Conservation (phyloP, 2,888 invertebrate genomes). For the Antheraea yamamai region DNA sequence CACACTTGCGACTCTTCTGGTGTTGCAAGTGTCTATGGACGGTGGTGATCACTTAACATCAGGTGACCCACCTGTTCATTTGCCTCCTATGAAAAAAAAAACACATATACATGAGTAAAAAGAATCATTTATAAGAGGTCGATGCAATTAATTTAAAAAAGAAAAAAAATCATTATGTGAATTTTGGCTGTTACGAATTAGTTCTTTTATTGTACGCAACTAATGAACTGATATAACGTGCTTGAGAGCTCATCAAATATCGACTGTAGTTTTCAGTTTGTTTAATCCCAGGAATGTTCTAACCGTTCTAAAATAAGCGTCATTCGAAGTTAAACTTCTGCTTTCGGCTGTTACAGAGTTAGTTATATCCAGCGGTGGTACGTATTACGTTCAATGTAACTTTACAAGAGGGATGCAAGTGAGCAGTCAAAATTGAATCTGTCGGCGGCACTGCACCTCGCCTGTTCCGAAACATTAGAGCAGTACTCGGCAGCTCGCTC, state of each 20-base stretch:
- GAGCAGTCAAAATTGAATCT: constrained; percentile 4
- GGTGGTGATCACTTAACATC: too few relatives aligned
- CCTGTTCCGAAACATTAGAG: neutral
- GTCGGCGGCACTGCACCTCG: neutral
- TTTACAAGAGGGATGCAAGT: neutral
- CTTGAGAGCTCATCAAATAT: neutral
- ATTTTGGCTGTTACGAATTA: neutral
- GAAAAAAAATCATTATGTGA: neutral
- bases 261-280: neutral
- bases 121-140: too few relatives aligned
- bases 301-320: neutral
- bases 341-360: neutral
- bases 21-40: too few relatives aligned
- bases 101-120: too few relatives aligned
- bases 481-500: neutral
- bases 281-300: neutral
- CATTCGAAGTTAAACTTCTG: neutral
- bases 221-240: neutral
- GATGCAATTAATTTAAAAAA: too few relatives aligned
- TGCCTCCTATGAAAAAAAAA: too few relatives aligned
- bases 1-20: too few relatives aligned
- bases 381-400: neutral
- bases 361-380: neutral
- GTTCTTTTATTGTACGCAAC: neutral
- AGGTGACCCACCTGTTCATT: too few relatives aligned